Percentiles rank a stretch among this genome's conserved stretches.
Conservation (phyloP, 2,888 invertebrate species). For the Aspidiotus rigidus region DNA sequence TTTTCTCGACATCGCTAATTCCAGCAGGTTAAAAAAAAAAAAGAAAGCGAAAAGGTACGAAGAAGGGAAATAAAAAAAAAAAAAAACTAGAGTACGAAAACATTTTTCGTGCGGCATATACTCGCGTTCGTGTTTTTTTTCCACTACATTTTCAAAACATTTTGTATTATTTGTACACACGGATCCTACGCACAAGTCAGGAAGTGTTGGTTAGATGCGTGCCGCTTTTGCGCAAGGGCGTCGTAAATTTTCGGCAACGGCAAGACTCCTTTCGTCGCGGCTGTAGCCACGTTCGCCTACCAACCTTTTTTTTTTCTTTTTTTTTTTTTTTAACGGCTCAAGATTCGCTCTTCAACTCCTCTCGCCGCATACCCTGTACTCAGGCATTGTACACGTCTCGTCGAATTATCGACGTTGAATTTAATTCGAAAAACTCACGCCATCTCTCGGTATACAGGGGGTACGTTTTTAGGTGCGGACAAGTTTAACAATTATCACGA, state of each 20-base stretch:
- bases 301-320: background rate
- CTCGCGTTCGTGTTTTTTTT: too few relatives aligned
- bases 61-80: constrained; percentile 16
- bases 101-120: constrained; percentile 5
- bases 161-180: constrained; percentile 22
- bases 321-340: background rate
- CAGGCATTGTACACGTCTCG: background rate
- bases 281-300: background rate
- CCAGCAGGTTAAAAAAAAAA: too few relatives aligned
- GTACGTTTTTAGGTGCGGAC: constrained; percentile 12
- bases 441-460: constrained; percentile 19
- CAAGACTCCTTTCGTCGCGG: background rate
- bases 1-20: too few relatives aligned
- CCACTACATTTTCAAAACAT: constrained; percentile 13
- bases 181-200: constrained; percentile 27
- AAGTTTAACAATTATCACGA: background rate
- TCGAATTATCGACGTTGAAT: constrained; percentile 27
- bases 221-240: constrained; percentile 19
- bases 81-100: background rate
- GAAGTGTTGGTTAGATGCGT: constrained; percentile 26
- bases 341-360: constrained; percentile 16
- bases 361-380: too few relatives aligned
- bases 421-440: constrained; percentile 25
- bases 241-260: background rate
- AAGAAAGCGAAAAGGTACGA: background rate